A percentile compares a stretch with the other conserved stretches of the same genome.
Conservation (phyloP, 2,113 vertebrate species). For the Salvator merianae region DNA sequence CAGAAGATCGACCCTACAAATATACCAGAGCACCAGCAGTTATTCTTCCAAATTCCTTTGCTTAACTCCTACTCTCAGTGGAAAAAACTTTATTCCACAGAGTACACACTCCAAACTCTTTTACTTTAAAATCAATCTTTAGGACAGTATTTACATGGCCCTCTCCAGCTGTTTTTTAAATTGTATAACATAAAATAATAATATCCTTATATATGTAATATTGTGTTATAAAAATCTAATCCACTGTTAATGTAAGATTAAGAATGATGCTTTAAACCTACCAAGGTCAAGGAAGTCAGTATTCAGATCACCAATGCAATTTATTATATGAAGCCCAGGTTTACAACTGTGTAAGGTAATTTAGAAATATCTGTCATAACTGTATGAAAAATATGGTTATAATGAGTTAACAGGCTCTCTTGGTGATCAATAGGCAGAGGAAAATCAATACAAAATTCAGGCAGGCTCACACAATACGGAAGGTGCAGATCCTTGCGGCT, state of each 20-base stretch:
- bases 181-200: conserved; percentile 54
- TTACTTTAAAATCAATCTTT: conserved; percentile 16
- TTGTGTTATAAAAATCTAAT: conserved; percentile 47
- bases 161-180: conserved; percentile 37
- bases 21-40: no score
- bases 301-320: conserved; percentile 50
- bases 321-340: conserved; percentile 49
- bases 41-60: no score
- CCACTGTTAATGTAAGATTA: conserved; percentile 57
- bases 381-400: conserved; percentile 45
- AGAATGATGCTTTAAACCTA: conserved; percentile 56
- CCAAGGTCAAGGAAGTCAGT: conserved; percentile 56
- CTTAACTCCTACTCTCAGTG: no score
- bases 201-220: conserved; percentile 56
- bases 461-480: background rate
- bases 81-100: no score
- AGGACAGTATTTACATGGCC: conserved; percentile 15
- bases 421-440: conserved; percentile 29
- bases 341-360: conserved; percentile 37
- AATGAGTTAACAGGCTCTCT: conserved; percentile 39
- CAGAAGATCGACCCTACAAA: no score
- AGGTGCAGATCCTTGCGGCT: background rate
- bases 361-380: conserved; percentile 35
- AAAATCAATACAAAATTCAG: conserved; percentile 29
- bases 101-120: no score